Percentiles rank a stretch among this genome's conserved stretches.
phyloP scores from a whole-genome alignment of 2,113 vertebrate species.

The Pelodiscus sinensis region DNA sequence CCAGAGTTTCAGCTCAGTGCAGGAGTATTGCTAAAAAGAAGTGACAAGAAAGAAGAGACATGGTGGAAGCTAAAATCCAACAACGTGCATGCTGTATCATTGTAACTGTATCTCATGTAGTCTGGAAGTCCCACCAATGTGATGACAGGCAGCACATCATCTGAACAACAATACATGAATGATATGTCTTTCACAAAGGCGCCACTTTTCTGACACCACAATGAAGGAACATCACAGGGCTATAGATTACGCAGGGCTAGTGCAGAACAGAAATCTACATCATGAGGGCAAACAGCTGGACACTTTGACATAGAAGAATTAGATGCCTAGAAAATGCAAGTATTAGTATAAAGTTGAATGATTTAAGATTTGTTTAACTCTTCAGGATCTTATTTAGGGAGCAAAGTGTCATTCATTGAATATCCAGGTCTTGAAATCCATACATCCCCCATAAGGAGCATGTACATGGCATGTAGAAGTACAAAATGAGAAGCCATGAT shows the following conservation, averaged over 20 bases:
- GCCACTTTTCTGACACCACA: background rate
- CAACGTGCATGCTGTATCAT: background rate
- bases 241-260: background rate
- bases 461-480: background rate
- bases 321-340: background rate
- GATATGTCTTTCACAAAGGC: background rate
- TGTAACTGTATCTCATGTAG: rapidly evolving
- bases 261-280: background rate
- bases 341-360: background rate
- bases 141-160: background rate
- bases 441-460: background rate
- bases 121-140: background rate
- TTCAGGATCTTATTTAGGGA: background rate
- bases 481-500: background rate
- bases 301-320: background rate
- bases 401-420: background rate
- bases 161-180: background rate
- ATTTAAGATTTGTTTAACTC: background rate
- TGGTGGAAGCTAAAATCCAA: background rate
- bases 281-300: background rate
- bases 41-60: background rate
- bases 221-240: background rate
- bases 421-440: background rate
- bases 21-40: rapidly evolving
- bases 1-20: background rate